Evolutionary conservation across 92 coral and sea anemone genomes (phyloP).

Genomic region (Palythoa grandiflora): DNA sequence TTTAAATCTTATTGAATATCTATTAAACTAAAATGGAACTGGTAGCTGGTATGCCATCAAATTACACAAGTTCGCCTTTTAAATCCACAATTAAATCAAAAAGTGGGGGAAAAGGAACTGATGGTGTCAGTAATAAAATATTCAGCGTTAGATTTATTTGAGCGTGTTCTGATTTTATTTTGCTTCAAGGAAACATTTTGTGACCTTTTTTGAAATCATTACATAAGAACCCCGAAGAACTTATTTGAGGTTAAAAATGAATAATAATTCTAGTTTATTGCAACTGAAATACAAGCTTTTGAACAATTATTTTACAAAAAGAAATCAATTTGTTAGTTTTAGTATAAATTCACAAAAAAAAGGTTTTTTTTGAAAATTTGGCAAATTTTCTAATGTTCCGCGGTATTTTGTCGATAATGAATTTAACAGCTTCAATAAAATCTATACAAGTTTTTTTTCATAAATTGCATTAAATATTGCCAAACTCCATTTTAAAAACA

Average conservation of each 20-base stretch:
- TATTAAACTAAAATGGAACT: constrained; percentile 15
- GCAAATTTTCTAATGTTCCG: not conserved
- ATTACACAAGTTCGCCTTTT: not conserved
- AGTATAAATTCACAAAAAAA: not conserved
- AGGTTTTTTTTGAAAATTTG: not conserved
- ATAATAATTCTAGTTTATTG: no score
- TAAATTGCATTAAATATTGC: constrained; percentile 1
- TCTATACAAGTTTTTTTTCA: not conserved
- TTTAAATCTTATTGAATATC: constrained; percentile 11
- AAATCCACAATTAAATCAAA: not conserved
- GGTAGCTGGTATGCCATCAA: not conserved
- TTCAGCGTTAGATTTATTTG: not conserved
- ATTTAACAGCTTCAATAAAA: not conserved
- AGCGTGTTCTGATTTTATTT: no score
- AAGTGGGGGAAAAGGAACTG: not conserved
- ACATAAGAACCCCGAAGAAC: no score
- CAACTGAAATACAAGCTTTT: no score
- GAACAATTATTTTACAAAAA: no score
- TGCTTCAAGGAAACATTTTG: no score
- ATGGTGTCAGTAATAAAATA: not conserved
- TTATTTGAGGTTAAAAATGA: no score
- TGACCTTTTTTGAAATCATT: no score
- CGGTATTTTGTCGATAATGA: not conserved
- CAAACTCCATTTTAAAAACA: constrained; percentile 5
- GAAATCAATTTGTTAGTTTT: not conserved